These are phyloP conservation scores for Misgurnus anguillicaudatus DNA, from an alignment of 2,113 vertebrate genomes.

Conservation along the genomic window DNA sequence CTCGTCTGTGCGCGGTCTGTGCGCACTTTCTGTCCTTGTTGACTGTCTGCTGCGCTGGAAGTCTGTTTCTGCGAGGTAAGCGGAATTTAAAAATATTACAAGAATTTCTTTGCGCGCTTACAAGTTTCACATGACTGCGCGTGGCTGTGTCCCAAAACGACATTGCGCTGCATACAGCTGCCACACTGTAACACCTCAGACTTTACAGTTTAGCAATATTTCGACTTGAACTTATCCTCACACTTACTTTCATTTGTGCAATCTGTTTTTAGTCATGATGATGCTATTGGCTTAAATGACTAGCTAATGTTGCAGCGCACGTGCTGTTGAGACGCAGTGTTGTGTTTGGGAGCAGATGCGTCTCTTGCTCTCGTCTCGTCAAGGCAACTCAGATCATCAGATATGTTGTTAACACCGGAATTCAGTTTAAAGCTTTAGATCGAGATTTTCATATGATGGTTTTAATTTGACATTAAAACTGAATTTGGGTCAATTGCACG, in stretches of 20 bases:
- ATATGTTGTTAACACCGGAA: neutral
- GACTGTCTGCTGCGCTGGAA: slow-evolving; percentile 39
- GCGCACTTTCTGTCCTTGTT: slow-evolving; percentile 54
- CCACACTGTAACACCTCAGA: neutral
- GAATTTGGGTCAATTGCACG: neutral
- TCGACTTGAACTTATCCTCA: neutral
- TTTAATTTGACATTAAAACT: neutral
- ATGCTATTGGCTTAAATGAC: neutral
- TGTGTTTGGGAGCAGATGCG: neutral
- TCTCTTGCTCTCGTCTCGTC: neutral
- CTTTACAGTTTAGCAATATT: neutral
- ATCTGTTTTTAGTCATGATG: neutral
- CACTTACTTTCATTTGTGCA: neutral
- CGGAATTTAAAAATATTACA: slow-evolving; percentile 60
- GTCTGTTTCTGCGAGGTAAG: slow-evolving; percentile 47
- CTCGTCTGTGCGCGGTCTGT: slow-evolving; percentile 63
- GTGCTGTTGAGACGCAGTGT: neutral
- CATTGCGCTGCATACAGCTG: neutral
- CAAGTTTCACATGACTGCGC: slow-evolving; percentile 25
- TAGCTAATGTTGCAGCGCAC: neutral
- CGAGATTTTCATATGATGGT: too few species aligned
- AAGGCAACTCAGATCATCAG: neutral
- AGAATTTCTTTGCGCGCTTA: neutral
- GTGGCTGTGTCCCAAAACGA: neutral
- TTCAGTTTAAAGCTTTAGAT: too few species aligned